phyloP scores from a whole-genome alignment of 2,888 invertebrate genomes.

The Cactoblastis cactorum region DNA sequence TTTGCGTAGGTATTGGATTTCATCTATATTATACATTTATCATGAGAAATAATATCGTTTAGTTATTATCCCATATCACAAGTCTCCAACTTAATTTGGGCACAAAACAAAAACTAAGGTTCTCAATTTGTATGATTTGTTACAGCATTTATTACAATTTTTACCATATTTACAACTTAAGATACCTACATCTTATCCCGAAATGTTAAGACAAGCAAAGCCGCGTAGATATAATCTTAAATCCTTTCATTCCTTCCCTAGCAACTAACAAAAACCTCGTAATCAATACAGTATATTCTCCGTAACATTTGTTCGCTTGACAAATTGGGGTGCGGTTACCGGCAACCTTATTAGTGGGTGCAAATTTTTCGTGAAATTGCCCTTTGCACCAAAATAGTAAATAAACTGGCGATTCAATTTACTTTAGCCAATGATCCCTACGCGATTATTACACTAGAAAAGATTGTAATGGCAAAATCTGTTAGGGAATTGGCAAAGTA shows the following conservation, averaged over 20 bases:
- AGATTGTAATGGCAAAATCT: not conserved
- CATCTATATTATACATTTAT: too few species aligned
- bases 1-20: too few species aligned
- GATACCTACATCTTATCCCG: too few species aligned
- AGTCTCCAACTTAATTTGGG: too few species aligned
- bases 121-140: too few species aligned
- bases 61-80: too few species aligned
- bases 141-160: too few species aligned
- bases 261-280: constrained; percentile 21
- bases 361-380: constrained; percentile 36
- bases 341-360: constrained; percentile 30
- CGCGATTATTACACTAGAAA: not conserved
- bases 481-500: too few species aligned
- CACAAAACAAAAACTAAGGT: too few species aligned
- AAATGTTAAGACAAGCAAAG: too few species aligned
- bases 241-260: not conserved
- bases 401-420: constrained; percentile 7
- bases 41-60: too few species aligned
- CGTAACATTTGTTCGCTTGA: constrained; percentile 28
- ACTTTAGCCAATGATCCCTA: not conserved
- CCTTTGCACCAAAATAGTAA: constrained; percentile 10
- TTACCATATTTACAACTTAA: too few species aligned
- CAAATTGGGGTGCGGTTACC: constrained; percentile 33
- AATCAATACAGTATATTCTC: constrained; percentile 29
- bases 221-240: not conserved